Evolutionary conservation across 2,797 vertebrate genomes (phyloP), one percentile per base, ranked within the genome.

Genomic region (Gadopsis marmoratus): DNA sequence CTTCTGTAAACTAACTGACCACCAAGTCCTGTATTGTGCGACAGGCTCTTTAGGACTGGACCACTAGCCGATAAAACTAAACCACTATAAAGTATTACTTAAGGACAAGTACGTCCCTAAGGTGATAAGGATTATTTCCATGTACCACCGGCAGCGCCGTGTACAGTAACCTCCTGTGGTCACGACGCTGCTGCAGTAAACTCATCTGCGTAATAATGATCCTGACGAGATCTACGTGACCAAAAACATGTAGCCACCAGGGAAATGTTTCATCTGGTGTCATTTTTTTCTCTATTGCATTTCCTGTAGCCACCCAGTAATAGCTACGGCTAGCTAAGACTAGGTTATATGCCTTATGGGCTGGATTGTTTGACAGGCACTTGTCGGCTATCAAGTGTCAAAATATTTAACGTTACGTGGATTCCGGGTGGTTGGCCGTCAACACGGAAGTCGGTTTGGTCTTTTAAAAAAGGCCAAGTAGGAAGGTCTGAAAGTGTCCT

Each of bases 131-230:
- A 7, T 4, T 37, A 3, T 53, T 53, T 26, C 9, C 11, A 26
- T 4, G 16, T 3, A 6, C 7, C 60, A 47, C 60, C 2, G 16
- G 16, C 45, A 12, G 13, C 21, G 10, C 31, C 4, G 14, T 41
- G 23, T 60, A 19, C 45, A 45, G 7, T 37, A 4, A 48, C 35
- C 4, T 19, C 17, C 16, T 64, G 43, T 4, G 3, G 13, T 71
- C 60, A 45, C 5, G n/a, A 31, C 9, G 58, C 50, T 45, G 29
- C 33, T 10, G 58, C 69, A n/a, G 56, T 56, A 8, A 72, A 67
- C 61, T 7, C 62, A 31, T 29, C 86, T 87, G 47, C 80, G 80
- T 67, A 85, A 91, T 71, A 43, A 67, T 8, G 21, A 31, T 73
- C 50, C 71, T 55, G 54, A 62, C 51, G 26, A 77, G 65, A 74